Evolutionary conservation across 2,797 vertebrate genomes (phyloP).

Genomic region (Notoglanidium macrostoma): DNA sequence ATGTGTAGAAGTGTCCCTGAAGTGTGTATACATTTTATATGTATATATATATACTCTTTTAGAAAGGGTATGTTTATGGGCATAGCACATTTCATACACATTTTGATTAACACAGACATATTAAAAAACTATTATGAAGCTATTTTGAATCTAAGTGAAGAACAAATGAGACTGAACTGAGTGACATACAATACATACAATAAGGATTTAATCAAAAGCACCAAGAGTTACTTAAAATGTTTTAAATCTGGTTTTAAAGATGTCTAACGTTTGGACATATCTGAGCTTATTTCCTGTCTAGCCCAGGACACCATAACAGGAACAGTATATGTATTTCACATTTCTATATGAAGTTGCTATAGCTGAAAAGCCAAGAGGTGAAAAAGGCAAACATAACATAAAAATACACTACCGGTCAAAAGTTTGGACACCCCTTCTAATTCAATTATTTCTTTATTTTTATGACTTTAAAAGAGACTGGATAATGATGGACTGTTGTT

Average conservation of each 20-base stretch:
- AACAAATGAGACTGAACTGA: not conserved
- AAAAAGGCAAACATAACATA: not conserved
- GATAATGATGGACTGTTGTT: too few species aligned
- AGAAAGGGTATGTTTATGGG: not conserved
- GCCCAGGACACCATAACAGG: not conserved
- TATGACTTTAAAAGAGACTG: too few species aligned
- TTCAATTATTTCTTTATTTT: too few species aligned
- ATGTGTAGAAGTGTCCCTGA: too few species aligned
- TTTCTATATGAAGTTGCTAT: not conserved
- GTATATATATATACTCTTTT: not conserved
- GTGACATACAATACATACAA: not conserved
- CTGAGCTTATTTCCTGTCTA: not conserved
- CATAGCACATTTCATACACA: not conserved
- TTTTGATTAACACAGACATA: not conserved
- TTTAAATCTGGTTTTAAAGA: conserved; percentile 1
- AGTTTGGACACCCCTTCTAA: too few species aligned
- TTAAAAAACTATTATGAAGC: not conserved
- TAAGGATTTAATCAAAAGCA: not conserved
- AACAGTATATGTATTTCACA: not conserved
- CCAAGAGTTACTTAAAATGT: not conserved
- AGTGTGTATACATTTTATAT: too few species aligned
- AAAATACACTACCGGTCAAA: not conserved
- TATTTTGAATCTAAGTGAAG: not conserved
- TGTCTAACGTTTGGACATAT: not conserved
- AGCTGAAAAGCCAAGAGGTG: not conserved